Evolutionary conservation across 1,140 invertebrate genomes (phyloP).

Genomic region (Aphis craccivora): DNA sequence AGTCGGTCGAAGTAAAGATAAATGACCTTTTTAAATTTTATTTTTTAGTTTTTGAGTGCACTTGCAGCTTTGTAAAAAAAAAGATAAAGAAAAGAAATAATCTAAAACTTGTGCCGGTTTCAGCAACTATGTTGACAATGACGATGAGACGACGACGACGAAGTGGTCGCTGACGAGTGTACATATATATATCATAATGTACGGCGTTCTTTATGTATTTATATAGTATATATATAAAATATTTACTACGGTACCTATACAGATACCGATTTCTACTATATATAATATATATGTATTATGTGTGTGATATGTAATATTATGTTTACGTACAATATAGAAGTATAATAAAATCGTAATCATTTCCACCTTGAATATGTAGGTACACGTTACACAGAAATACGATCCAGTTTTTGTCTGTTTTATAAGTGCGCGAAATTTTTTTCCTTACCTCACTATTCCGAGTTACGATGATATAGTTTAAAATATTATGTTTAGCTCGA

Average conservation of each 20-base stretch:
- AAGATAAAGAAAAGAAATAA: conserved; percentile 28
- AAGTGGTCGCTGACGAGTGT: conserved; percentile 21
- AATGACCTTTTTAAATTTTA: conserved; percentile 48
- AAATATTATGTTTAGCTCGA: background rate
- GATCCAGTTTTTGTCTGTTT: background rate
- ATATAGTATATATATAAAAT: background rate
- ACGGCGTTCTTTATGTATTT: background rate
- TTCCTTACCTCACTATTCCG: background rate
- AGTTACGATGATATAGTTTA: background rate
- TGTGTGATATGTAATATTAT: background rate
- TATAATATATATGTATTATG: background rate
- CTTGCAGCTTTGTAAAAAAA: background rate
- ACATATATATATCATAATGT: background rate
- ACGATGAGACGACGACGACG: conserved; percentile 10
- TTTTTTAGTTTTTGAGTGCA: conserved; percentile 44
- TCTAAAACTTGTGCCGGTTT: conserved; percentile 46
- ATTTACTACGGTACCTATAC: background rate
- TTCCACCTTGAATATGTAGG: background rate
- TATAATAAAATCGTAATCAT: background rate
- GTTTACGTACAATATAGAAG: background rate
- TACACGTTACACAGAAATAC: background rate
- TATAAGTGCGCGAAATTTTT: background rate
- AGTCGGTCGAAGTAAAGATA: conserved; percentile 53
- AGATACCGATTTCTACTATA: background rate
- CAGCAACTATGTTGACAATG: background rate